phyloP scores from a whole-genome alignment of 2,113 vertebrate genomes.

The Noctilio leporinus region DNA sequence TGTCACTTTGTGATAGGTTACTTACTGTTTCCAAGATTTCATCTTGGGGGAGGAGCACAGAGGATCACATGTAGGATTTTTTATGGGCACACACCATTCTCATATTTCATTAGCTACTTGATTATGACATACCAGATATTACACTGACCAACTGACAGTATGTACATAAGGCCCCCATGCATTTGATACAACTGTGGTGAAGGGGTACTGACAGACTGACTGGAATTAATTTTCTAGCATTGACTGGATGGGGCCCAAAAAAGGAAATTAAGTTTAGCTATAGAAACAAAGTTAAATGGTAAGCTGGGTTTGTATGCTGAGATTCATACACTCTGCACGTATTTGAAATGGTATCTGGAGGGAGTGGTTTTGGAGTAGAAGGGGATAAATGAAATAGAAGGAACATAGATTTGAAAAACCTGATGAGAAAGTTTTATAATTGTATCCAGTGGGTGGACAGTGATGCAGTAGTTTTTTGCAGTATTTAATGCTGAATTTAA shows the following conservation, averaged over 20 bases:
- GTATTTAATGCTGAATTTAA: conserved; percentile 1
- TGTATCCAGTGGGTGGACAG: neutral
- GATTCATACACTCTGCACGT: neutral
- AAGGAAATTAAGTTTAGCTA: conserved; percentile 5
- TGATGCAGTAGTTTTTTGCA: neutral
- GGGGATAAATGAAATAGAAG: neutral
- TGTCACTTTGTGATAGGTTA: neutral
- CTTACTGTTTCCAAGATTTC: neutral
- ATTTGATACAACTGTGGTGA: neutral
- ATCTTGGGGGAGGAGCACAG: neutral
- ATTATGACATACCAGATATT: neutral
- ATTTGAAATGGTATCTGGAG: neutral
- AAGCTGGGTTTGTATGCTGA: neutral
- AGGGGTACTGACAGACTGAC: neutral
- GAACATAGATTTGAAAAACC: neutral
- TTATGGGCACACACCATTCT: neutral
- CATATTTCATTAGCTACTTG: neutral
- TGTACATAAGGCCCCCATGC: neutral
- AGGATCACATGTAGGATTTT: neutral
- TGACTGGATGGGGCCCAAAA: neutral
- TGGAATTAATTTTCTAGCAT: conserved; percentile 24
- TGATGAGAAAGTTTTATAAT: neutral
- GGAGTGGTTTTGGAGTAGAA: neutral
- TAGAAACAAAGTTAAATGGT: neutral
- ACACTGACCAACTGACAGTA: neutral